A percentile compares a stretch with the other conserved stretches of the same genome.
Conservation (phyloP, 2,888 invertebrate species). For the Drosophila quinaria region DNA sequence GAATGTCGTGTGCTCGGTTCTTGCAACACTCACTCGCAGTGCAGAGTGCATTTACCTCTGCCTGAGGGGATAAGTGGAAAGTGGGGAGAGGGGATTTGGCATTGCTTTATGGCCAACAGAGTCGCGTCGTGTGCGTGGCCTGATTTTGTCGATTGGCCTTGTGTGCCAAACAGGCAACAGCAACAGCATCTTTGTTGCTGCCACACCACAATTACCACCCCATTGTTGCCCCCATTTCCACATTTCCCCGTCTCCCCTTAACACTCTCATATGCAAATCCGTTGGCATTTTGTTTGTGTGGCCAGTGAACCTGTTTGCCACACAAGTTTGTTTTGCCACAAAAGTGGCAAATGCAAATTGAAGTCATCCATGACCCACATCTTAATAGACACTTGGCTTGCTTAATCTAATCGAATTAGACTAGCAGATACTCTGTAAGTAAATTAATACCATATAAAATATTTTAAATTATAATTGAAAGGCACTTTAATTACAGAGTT, state of each 20-base stretch:
- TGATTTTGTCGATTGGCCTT: constrained; percentile 78
- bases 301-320: constrained; percentile 18
- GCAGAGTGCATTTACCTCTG: constrained; percentile 73
- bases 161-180: constrained; percentile 67
- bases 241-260: not conserved
- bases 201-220: constrained; percentile 14
- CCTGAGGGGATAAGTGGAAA: constrained; percentile 13
- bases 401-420: not conserved
- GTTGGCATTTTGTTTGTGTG: constrained; percentile 21
- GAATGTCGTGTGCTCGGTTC: constrained; percentile 63
- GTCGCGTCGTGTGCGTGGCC: constrained; percentile 73
- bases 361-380: constrained; percentile 41
- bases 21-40: constrained; percentile 44
- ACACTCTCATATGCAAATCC: constrained; percentile 43
- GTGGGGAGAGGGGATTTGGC: not conserved
- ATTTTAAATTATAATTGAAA: too few species aligned
- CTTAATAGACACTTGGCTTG: constrained; percentile 6
- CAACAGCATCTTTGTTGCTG: constrained; percentile 58
- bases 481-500: too few species aligned
- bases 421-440: constrained; percentile 4
- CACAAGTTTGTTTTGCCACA: constrained; percentile 6
- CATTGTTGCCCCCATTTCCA: not conserved
- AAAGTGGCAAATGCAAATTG: constrained; percentile 15
- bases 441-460: too few species aligned
- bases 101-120: constrained; percentile 26